Evolutionary conservation across 2,113 vertebrate species (phyloP), one percentile per base, ranked within the genome.

Genomic region (Sisor rabdophorus): DNA sequence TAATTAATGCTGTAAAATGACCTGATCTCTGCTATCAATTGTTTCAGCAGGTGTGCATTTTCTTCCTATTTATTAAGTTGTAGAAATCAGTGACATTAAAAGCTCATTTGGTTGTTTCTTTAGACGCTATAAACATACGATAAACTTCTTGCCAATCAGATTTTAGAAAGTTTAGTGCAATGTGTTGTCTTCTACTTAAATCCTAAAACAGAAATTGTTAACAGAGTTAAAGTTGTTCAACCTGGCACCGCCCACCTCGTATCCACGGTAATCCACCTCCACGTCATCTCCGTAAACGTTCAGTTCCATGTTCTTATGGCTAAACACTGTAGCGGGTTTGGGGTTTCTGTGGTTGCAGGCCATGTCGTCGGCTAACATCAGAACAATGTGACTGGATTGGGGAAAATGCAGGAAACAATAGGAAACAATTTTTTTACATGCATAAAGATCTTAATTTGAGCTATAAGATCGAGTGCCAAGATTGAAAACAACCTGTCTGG

Each of bases 291-390:
- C 97, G 30, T 99, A 99, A 47, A 99, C 97, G 36, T 99, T 99
- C 0, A 99, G 91, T 74, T 99, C 97, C 95, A 98, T 98, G 88
- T 98, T 98, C 89, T 98, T 98, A 87, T 99, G 97, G 77, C 97
- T 99, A 67, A 97, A 99, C 53, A 99, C 96, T 11, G 97, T 99
- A 40, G 97, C 97, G 28, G 97, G 97, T 83, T 95, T 98, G 59
- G 97, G 97, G 86, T 99, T 99, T 85, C 97, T 91, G 75, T 96
- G 91, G 87, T 97, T 99, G 85, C 97, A 99, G 0, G 97, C 97
- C 97, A 99, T 99, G 84, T 99, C 97, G 76, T 99, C 97, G 16
- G 97, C 97, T 79, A 99, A 89, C 97, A 99, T 99, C 85, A 99
- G 85, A 60, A 99, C 95, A 83, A 99, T 99, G 86, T 98, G 97